Evolutionary conservation across 2,113 vertebrate species (phyloP).

Genomic region (Siniperca knerii): DNA sequence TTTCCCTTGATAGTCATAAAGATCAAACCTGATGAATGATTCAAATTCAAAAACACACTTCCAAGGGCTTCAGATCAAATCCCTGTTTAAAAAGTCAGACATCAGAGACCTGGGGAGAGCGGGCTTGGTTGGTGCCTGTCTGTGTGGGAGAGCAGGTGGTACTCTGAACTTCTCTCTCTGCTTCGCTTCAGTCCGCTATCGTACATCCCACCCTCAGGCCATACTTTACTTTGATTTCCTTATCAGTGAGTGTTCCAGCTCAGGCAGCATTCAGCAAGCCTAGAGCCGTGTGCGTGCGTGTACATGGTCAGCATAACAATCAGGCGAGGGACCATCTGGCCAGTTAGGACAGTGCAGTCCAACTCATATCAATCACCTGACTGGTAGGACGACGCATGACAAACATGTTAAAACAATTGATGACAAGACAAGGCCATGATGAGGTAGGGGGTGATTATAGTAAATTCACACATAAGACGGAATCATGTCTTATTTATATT

Average conservation of each 20-base stretch:
- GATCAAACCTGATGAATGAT: slow-evolving; percentile 66
- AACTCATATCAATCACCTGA: slow-evolving; percentile 18
- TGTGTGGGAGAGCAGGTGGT: slow-evolving; percentile 59
- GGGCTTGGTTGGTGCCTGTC: slow-evolving; percentile 15
- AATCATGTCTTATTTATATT: neutral
- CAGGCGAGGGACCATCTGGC: slow-evolving; percentile 30
- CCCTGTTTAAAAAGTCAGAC: slow-evolving; percentile 61
- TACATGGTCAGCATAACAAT: slow-evolving; percentile 48
- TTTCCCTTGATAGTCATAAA: slow-evolving; percentile 49
- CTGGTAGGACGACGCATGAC: neutral
- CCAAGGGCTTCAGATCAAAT: slow-evolving; percentile 59
- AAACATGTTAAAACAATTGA: neutral
- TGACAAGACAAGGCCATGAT: neutral
- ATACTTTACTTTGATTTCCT: slow-evolving; percentile 67
- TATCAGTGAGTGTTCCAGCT: slow-evolving; percentile 52
- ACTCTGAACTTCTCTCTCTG: slow-evolving; percentile 52
- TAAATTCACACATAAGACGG: neutral
- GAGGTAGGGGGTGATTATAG: neutral
- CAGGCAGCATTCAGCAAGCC: slow-evolving; percentile 31
- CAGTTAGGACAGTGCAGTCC: slow-evolving; percentile 19
- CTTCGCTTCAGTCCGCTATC: slow-evolving; percentile 28
- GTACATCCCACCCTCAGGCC: slow-evolving; percentile 62
- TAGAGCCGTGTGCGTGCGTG: slow-evolving; percentile 31
- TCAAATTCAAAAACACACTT: slow-evolving; percentile 59
- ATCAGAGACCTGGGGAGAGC: slow-evolving; percentile 40